These are phyloP conservation scores for Triplophysa yarkandensis DNA, from an alignment of 2,797 vertebrate genomes.

Conservation along the genomic window DNA sequence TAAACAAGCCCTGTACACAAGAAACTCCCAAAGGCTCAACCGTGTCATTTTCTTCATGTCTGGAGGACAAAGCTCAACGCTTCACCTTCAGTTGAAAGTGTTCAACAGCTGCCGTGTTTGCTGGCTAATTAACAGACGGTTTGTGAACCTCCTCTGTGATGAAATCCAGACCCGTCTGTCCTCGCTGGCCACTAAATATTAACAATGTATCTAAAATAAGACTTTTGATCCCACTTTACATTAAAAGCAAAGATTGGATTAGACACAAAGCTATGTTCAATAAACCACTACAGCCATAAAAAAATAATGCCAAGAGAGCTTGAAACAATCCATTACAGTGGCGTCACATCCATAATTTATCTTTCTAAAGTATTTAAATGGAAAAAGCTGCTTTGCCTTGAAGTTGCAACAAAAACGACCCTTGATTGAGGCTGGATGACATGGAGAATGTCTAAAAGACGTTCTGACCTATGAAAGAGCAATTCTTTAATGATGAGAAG, in stretches of 20 bases:
- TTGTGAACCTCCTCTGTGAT: neutral
- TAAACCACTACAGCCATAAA: slow-evolving; percentile 44
- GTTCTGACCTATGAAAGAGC: neutral
- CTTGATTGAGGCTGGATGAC: slow-evolving; percentile 22
- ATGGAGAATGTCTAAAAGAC: neutral
- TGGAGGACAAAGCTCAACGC: slow-evolving; percentile 28
- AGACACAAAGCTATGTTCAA: slow-evolving; percentile 33
- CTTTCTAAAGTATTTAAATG: slow-evolving; percentile 50
- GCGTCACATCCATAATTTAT: slow-evolving; percentile 58
- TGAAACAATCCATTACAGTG: slow-evolving; percentile 53
- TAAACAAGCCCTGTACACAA: slow-evolving; percentile 20
- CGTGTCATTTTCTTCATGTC: slow-evolving; percentile 3
- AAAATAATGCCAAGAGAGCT: slow-evolving; percentile 39
- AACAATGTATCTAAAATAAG: slow-evolving; percentile 60
- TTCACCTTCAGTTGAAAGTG: slow-evolving; percentile 23
- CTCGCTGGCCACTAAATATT: slow-evolving; percentile 58
- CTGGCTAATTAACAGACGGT: slow-evolving; percentile 35
- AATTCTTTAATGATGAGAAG: neutral
- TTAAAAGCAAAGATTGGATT: slow-evolving; percentile 21
- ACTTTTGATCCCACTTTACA: slow-evolving; percentile 52
- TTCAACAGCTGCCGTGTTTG: slow-evolving; percentile 11
- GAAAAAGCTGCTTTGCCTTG: slow-evolving; percentile 15
- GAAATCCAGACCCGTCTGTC: slow-evolving; percentile 32
- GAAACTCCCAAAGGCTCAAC: slow-evolving; percentile 6
- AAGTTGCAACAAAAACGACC: slow-evolving; percentile 9